Evolutionary conservation across 2,113 vertebrate species (phyloP).

Genomic region (Aepyceros melampus): DNA sequence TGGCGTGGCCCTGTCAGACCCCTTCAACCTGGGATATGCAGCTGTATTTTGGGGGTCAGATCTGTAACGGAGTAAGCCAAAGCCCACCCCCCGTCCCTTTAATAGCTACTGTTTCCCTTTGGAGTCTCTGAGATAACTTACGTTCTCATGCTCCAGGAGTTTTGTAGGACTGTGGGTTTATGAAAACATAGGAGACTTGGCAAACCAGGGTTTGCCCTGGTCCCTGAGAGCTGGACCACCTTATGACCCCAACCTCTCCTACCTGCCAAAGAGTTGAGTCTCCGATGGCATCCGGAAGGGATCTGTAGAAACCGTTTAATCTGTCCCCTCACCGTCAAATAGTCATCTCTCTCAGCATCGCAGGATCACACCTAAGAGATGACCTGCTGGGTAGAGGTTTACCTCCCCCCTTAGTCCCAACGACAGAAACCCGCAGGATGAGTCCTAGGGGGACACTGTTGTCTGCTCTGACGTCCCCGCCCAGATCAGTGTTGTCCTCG

Average conservation of each 20-base stretch:
- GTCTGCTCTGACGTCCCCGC: neutral
- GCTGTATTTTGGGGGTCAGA: neutral
- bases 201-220: no score
- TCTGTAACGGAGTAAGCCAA: neutral
- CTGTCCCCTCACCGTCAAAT: neutral
- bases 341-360: neutral
- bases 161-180: neutral
- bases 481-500: neutral
- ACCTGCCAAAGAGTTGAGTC: rapidly evolving
- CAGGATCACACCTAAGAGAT: neutral
- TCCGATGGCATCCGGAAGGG: neutral
- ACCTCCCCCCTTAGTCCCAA: neutral
- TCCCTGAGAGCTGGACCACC: neutral
- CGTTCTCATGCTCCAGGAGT: neutral
- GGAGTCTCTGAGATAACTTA: neutral
- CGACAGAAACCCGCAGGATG: neutral
- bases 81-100: neutral
- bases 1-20: neutral
- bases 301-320: neutral
- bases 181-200: neutral
- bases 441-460: neutral
- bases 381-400: neutral
- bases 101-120: neutral
- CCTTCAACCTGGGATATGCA: neutral
- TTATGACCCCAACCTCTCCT: neutral